Evolutionary conservation across 2,797 vertebrate genomes (phyloP).

Genomic region (Crypturellus tataupa): DNA sequence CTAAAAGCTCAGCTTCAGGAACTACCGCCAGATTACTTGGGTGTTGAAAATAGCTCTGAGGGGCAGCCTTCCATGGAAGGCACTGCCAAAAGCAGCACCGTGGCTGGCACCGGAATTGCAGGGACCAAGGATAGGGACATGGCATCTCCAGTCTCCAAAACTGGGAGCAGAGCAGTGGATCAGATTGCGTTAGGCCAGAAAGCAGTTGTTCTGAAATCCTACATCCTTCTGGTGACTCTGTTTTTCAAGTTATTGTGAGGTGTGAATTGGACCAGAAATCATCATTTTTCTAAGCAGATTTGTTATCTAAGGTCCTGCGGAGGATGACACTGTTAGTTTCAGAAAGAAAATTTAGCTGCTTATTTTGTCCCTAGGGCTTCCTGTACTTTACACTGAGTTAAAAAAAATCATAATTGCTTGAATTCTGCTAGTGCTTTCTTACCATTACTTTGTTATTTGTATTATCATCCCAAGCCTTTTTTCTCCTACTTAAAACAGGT

Average conservation of each 20-base stretch:
- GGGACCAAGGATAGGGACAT: too few species aligned
- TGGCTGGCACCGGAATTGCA: neutral
- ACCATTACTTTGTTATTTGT: neutral
- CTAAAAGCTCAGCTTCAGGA: neutral
- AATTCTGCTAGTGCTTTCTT: neutral
- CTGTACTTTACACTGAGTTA: neutral
- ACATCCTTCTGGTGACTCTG: neutral
- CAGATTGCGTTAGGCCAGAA: neutral
- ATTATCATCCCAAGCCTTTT: neutral
- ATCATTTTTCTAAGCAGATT: neutral
- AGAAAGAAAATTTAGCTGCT: neutral
- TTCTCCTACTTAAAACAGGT: neutral
- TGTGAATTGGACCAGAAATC: neutral
- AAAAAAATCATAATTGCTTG: neutral
- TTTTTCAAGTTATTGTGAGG: neutral
- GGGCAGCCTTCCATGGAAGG: neutral
- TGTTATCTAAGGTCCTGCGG: neutral
- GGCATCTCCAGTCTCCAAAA: neutral
- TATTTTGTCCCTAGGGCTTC: neutral
- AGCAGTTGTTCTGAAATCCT: neutral
- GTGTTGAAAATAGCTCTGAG: neutral
- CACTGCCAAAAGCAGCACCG: neutral
- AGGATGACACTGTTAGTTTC: neutral
- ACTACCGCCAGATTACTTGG: neutral
- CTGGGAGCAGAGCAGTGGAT: neutral